phyloP scores from a whole-genome alignment of 2,113 vertebrate genomes.

The Nothobranchius furzeri region DNA sequence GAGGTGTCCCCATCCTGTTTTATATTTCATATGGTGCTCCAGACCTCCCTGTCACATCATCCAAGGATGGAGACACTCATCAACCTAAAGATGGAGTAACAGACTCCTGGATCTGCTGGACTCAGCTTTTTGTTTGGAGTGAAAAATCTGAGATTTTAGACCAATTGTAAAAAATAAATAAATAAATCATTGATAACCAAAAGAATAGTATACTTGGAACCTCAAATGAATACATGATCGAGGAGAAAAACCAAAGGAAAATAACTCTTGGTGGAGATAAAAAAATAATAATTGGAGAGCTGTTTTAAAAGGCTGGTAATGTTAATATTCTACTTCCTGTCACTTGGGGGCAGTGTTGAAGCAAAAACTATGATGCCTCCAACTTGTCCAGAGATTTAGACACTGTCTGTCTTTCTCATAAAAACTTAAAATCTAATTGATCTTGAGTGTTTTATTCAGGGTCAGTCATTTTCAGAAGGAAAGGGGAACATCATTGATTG shows the following conservation, averaged over 20 bases:
- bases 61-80: slow-evolving; percentile 54
- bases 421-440: slow-evolving; percentile 43
- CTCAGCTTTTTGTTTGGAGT: slow-evolving; percentile 19
- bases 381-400: slow-evolving; percentile 15
- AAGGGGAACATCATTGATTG: slow-evolving; percentile 30
- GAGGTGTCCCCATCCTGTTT: slow-evolving; percentile 68
- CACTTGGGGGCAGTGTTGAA: slow-evolving; percentile 79
- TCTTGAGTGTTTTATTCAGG: slow-evolving; percentile 25
- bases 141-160: neutral
- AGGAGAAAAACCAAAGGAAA: too few relatives aligned
- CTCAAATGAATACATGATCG: too few relatives aligned
- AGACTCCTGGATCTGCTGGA: slow-evolving; percentile 17
- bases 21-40: slow-evolving; percentile 77
- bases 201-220: too few relatives aligned
- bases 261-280: too few relatives aligned
- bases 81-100: slow-evolving; percentile 41
- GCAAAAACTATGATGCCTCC: slow-evolving; percentile 42
- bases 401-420: slow-evolving; percentile 14
- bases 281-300: too few relatives aligned
- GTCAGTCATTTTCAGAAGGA: slow-evolving; percentile 1
- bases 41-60: slow-evolving; percentile 71
- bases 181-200: neutral
- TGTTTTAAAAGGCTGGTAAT: neutral
- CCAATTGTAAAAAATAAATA: neutral
- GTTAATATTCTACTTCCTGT: slow-evolving; percentile 13